Conservation (phyloP, 1,140 invertebrate genomes). For the Stenopsyche tienmushanensis region DNA sequence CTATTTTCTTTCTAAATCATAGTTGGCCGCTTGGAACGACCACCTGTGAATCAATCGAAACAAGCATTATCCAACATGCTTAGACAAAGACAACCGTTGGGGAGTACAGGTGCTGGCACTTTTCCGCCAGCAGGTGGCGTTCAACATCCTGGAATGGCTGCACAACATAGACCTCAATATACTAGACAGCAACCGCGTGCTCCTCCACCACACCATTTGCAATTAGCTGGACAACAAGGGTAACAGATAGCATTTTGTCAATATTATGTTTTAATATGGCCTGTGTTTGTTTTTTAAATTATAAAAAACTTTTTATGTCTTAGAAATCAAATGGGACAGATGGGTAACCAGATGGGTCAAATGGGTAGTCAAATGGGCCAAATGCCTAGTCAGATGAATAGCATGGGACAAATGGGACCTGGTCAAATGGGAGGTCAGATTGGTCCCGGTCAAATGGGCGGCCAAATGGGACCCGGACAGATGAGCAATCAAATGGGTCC, state of each 20-base stretch:
- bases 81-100: constrained; percentile 62
- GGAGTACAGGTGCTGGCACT: constrained; percentile 40
- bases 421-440: constrained; percentile 52
- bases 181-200: constrained; percentile 35
- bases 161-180: constrained; percentile 23
- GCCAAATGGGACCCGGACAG: constrained; percentile 49
- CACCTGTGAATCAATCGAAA: constrained; percentile 72
- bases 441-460: constrained; percentile 46
- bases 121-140: constrained; percentile 53
- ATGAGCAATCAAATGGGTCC: constrained; percentile 49
- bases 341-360: constrained; percentile 45
- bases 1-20: constrained; percentile 30
- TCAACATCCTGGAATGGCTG: constrained; percentile 32
- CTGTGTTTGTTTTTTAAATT: neutral
- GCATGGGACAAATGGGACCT: constrained; percentile 53
- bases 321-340: constrained; percentile 36
- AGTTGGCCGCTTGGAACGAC: constrained; percentile 68
- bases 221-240: constrained; percentile 35
- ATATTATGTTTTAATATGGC: neutral
- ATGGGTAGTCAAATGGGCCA: constrained; percentile 51
- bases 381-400: constrained; percentile 51
- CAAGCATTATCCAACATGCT: constrained; percentile 86
- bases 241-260: constrained; percentile 4
- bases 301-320: neutral
- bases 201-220: constrained; percentile 41